Percentiles rank a stretch among this genome's conserved stretches.
Evolutionary conservation across 2,797 vertebrate genomes (phyloP).

Genomic region (Coccyzus lansbergi): DNA sequence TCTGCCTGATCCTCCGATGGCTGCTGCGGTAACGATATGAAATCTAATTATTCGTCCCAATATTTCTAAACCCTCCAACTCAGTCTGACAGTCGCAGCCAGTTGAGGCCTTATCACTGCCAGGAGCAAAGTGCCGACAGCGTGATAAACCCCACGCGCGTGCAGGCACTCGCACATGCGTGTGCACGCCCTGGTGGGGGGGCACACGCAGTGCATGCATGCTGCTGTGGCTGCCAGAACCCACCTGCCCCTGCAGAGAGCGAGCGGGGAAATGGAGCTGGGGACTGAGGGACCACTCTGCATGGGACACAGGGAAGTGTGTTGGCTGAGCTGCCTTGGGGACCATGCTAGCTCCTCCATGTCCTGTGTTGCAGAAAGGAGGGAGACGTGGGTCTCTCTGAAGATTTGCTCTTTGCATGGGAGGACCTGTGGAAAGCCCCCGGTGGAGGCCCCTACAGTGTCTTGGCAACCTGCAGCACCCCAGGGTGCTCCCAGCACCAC

Average conservation of each 20-base stretch:
- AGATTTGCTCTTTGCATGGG: rapidly evolving
- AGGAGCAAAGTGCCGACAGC: slow-evolving; percentile 79
- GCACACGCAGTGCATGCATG: rapidly evolving
- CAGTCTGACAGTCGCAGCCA: slow-evolving; percentile 78
- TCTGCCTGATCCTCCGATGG: slow-evolving; percentile 94
- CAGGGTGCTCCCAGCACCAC: not conserved
- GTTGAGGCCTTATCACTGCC: slow-evolving; percentile 84
- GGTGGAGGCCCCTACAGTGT: rapidly evolving
- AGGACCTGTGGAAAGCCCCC: rapidly evolving
- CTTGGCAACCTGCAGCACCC: not conserved
- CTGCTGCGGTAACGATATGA: slow-evolving; percentile 91
- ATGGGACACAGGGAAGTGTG: rapidly evolving
- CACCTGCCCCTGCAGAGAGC: rapidly evolving
- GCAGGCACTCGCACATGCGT: not conserved
- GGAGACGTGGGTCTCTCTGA: not conserved
- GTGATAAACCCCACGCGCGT: slow-evolving; percentile 78
- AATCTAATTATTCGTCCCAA: slow-evolving; percentile 99
- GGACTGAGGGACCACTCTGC: not conserved
- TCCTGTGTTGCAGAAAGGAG: rapidly evolving
- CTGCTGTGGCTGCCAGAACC: not conserved
- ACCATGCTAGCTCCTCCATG: rapidly evolving
- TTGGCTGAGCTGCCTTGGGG: not conserved
- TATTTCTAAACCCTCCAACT: slow-evolving; percentile 88
- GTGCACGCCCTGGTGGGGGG: rapidly evolving
- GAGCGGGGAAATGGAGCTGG: not conserved